These are phyloP conservation scores for Sylvilagus floridanus DNA, from an alignment of 2,797 vertebrate genomes.

Conservation along the genomic window DNA sequence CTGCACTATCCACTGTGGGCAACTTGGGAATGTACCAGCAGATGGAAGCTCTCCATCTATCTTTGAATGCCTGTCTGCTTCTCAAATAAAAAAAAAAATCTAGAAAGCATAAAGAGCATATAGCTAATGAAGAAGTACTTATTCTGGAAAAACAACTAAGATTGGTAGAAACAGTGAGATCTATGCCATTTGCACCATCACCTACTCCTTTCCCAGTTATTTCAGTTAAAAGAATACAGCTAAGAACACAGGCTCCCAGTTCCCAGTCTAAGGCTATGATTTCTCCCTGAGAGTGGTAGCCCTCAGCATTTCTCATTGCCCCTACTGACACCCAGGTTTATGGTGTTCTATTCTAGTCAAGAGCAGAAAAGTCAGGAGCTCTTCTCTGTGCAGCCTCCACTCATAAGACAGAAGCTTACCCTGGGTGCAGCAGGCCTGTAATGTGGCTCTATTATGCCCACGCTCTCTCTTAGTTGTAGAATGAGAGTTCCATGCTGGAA, in stretches of 20 bases:
- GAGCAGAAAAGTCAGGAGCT: neutral
- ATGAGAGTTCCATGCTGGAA: neutral
- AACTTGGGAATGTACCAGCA: too few relatives aligned
- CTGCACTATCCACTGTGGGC: too few relatives aligned
- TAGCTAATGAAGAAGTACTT: neutral
- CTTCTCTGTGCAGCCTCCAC: too few relatives aligned
- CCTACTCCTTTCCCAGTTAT: neutral
- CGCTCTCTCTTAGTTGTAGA: too few relatives aligned
- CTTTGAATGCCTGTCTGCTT: too few relatives aligned
- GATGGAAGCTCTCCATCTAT: too few relatives aligned
- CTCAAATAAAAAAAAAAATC: too few relatives aligned
- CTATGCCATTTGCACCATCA: neutral
- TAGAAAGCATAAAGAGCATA: neutral
- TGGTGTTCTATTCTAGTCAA: neutral
- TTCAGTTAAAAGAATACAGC: neutral
- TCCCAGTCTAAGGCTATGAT: neutral
- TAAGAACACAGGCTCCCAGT: neutral
- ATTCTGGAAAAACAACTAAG: neutral
- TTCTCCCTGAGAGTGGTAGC: neutral
- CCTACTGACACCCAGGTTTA: neutral
- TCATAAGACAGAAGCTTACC: accelerated
- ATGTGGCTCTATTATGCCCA: neutral
- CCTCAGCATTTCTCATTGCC: neutral
- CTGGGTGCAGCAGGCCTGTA: too few relatives aligned
- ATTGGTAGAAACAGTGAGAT: neutral